Conservation (phyloP, 1,140 invertebrate genomes). For the Globodera rostochiensis region DNA sequence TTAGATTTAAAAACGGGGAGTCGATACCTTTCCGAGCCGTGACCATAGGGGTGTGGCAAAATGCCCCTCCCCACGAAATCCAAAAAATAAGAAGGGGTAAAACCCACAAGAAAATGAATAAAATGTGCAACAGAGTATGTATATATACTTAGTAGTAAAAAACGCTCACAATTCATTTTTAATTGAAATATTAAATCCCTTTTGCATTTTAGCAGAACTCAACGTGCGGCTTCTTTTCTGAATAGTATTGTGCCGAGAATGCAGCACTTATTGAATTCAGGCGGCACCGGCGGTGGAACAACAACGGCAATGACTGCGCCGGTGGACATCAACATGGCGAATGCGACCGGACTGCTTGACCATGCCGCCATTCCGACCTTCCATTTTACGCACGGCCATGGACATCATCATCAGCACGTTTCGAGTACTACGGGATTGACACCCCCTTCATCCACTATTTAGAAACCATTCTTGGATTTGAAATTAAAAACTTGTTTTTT, state of each 20-base stretch:
- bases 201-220: background rate
- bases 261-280: slow-evolving; percentile 86
- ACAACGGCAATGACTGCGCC: slow-evolving; percentile 8
- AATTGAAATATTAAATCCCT: background rate
- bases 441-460: background rate
- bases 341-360: background rate
- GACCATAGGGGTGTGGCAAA: no score
- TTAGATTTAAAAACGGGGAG: no score
- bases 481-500: background rate
- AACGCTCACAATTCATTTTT: no score
- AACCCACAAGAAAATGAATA: no score
- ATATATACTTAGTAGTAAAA: no score
- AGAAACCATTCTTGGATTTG: background rate
- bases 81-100: no score
- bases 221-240: slow-evolving; percentile 74
- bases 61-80: no score
- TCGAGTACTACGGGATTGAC: slow-evolving; percentile 20
- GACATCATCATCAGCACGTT: slow-evolving; percentile 28
- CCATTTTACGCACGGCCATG: background rate
- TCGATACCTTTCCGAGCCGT: no score
- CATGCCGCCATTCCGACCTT: background rate
- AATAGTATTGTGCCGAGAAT: slow-evolving; percentile 90
- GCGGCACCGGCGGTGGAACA: slow-evolving; percentile 33
- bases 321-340: background rate
- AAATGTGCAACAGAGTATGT: no score